Percentiles rank a stretch among this genome's conserved stretches.
Evolutionary conservation across 2,888 invertebrate genomes (phyloP).

Genomic region (Melikaiella ostensackeni): DNA sequence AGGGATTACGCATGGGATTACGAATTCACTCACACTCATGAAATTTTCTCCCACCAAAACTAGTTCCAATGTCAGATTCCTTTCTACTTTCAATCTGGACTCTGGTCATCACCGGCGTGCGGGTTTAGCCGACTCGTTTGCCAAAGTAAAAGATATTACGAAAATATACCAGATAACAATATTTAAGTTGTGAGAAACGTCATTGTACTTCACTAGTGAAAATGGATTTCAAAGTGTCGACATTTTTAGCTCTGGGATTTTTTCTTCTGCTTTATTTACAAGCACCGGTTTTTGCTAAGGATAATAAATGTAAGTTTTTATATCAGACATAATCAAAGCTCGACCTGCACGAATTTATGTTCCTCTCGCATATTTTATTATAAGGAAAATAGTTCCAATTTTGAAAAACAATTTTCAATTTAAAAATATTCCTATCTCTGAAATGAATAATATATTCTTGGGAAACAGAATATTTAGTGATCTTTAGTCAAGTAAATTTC

Average conservation of each 20-base stretch:
- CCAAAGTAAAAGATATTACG: neutral
- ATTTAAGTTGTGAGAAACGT: neutral
- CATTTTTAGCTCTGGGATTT: constrained; percentile 12
- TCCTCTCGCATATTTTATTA: neutral
- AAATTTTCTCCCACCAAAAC: constrained; percentile 3
- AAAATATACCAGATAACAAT: neutral
- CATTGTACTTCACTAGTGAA: neutral
- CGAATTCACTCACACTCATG: constrained; percentile 20
- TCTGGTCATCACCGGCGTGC: neutral
- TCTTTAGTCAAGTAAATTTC: neutral
- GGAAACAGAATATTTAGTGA: too few relatives aligned
- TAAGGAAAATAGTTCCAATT: neutral
- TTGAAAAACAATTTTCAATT: neutral
- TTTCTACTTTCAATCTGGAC: constrained; percentile 17
- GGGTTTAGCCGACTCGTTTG: too few relatives aligned
- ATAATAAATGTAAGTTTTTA: constrained; percentile 31
- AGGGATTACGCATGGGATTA: neutral
- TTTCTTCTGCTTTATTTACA: constrained; percentile 1
- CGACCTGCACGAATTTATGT: neutral
- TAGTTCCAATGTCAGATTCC: neutral
- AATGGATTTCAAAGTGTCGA: neutral
- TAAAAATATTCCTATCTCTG: neutral
- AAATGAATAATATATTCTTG: too few relatives aligned
- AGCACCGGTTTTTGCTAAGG: constrained; percentile 15
- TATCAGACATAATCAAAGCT: neutral